A percentile compares a stretch with the other conserved stretches of the same genome.
phyloP scores from a whole-genome alignment of 2,888 invertebrate species.

The Chaetogeoica ovagalla region DNA sequence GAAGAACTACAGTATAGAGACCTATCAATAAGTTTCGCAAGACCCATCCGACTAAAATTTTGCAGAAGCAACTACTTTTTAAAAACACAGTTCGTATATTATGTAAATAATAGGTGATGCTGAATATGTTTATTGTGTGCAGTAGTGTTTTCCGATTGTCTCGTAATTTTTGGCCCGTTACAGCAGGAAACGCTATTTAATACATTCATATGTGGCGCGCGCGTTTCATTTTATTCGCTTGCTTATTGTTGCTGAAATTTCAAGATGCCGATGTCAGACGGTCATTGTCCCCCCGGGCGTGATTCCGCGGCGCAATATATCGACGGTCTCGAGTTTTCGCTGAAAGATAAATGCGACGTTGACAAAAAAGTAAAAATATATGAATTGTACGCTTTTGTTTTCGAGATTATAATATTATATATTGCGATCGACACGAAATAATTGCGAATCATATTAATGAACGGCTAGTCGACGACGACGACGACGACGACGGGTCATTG shows the following conservation, averaged over 20 bases:
- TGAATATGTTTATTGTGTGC: neutral
- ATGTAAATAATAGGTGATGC: too few species aligned
- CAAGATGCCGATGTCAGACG: slow-evolving; percentile 39
- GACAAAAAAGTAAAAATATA: neutral
- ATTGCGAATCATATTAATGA: slow-evolving; percentile 40
- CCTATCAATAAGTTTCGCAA: too few species aligned
- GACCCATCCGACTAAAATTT: too few species aligned
- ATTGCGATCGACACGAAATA: slow-evolving; percentile 20
- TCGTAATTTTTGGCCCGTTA: neutral
- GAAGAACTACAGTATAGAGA: too few species aligned
- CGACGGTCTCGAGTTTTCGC: neutral
- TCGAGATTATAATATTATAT: slow-evolving; percentile 4
- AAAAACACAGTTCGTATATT: too few species aligned
- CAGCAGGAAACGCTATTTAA: slow-evolving; percentile 27
- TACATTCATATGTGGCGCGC: neutral
- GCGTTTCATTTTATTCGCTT: slow-evolving; percentile 16
- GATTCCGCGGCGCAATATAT: slow-evolving; percentile 10
- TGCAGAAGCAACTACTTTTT: too few species aligned
- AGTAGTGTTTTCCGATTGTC: neutral
- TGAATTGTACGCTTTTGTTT: neutral
- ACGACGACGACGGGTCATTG: slow-evolving; percentile 35
- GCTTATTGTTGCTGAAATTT: neutral
- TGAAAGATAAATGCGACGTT: neutral
- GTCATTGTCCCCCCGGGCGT: slow-evolving; percentile 30
- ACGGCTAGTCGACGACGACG: slow-evolving; percentile 7